Conservation (phyloP, 2,888 invertebrate species). For the Tethea ocularis region DNA sequence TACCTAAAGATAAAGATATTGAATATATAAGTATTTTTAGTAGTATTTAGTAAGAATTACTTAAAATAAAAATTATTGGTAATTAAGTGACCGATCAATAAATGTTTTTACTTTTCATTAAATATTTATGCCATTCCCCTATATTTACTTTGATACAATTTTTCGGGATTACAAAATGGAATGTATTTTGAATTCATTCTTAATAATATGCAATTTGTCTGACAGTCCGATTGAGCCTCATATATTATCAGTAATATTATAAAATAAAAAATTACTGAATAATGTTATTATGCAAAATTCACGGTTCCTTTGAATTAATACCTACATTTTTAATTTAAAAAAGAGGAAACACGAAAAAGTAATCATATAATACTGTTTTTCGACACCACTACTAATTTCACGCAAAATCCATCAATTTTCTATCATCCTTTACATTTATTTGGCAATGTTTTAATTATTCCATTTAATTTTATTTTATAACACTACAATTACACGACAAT, state of each 20-base stretch:
- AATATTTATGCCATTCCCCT: neutral
- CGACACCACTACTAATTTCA: constrained; percentile 32
- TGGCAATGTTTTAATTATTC: constrained; percentile 27
- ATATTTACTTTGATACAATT: neutral
- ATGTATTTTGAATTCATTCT: neutral
- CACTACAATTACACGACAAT: constrained; percentile 61
- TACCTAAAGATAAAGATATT: no score
- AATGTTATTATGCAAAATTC: no score
- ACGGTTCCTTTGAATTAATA: no score
- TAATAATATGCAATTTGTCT: neutral
- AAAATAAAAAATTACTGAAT: neutral
- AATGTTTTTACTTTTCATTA: neutral
- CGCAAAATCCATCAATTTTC: constrained; percentile 51
- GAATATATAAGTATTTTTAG: no score
- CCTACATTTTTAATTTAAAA: no score
- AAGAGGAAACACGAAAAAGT: neutral
- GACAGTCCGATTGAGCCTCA: neutral
- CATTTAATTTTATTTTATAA: constrained; percentile 47
- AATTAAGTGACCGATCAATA: neutral
- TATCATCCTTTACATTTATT: constrained; percentile 24
- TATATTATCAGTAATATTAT: neutral
- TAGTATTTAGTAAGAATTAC: no score
- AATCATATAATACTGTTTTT: neutral
- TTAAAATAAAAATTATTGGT: neutral
- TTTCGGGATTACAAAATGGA: neutral